Evolutionary conservation across 2,113 vertebrate genomes (phyloP).

Genomic region (Solea senegalensis): DNA sequence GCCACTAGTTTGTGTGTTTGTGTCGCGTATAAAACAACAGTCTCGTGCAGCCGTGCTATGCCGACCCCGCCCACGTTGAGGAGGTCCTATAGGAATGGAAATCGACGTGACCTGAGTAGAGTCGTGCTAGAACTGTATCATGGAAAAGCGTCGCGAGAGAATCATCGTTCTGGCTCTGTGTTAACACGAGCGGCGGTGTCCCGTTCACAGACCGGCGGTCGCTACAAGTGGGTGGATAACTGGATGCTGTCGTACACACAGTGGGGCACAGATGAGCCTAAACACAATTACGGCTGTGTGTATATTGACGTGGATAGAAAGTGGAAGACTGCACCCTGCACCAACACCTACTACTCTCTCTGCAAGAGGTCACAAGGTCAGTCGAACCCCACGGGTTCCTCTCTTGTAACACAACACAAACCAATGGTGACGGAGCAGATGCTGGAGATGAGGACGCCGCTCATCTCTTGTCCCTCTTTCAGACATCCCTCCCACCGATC

Average conservation of each 20-base stretch:
- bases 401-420: background rate
- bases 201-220: constrained; percentile 82
- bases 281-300: constrained; percentile 88
- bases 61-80: too few species aligned
- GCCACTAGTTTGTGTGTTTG: too few species aligned
- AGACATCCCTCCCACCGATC: constrained; percentile 87
- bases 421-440: background rate
- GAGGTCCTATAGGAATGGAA: too few species aligned
- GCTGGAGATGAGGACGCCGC: background rate
- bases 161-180: background rate
- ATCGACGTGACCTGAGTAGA: background rate
- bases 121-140: background rate
- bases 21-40: too few species aligned
- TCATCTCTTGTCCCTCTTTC: constrained; percentile 9
- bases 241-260: constrained; percentile 89
- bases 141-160: background rate
- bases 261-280: constrained; percentile 90
- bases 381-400: constrained; percentile 9
- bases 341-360: constrained; percentile 85
- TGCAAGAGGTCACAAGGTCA: constrained; percentile 90
- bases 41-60: too few species aligned
- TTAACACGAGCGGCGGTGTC: background rate
- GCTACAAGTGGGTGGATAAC: constrained; percentile 89
- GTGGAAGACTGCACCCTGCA: constrained; percentile 92
- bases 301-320: constrained; percentile 85